phyloP scores from a whole-genome alignment of 2,888 invertebrate species.

The Dynastes tityus region DNA sequence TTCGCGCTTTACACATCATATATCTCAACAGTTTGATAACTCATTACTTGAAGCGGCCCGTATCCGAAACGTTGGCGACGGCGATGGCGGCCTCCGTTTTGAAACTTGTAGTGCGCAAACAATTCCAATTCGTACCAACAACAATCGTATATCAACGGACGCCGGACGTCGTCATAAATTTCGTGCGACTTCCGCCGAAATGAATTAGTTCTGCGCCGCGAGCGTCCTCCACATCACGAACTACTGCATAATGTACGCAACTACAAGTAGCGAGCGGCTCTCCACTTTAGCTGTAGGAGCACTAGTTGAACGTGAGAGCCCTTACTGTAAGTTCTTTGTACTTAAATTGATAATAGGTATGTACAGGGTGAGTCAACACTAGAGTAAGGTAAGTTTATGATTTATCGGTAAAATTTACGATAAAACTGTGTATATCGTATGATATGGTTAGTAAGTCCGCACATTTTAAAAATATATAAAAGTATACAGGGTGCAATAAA shows the following conservation, averaged over 20 bases:
- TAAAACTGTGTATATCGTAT: too few relatives aligned
- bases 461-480: too few relatives aligned
- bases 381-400: too few relatives aligned
- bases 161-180: slow-evolving; percentile 32
- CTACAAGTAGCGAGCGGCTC: neutral
- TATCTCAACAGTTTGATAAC: neutral
- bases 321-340: too few relatives aligned
- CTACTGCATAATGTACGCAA: slow-evolving; percentile 24
- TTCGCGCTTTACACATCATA: too few relatives aligned
- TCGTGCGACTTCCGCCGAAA: slow-evolving; percentile 31
- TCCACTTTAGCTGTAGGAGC: neutral
- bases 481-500: too few relatives aligned
- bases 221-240: neutral
- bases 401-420: too few relatives aligned
- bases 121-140: slow-evolving; percentile 26
- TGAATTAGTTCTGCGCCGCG: slow-evolving; percentile 21
- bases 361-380: too few relatives aligned
- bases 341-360: too few relatives aligned
- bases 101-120: slow-evolving; percentile 23
- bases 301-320: too few relatives aligned
- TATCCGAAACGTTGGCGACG: neutral
- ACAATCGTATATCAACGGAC: slow-evolving; percentile 22
- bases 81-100: neutral
- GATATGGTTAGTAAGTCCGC: too few relatives aligned
- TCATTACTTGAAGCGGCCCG: neutral